These are phyloP conservation scores for Rhinatrema bivittatum DNA, from an alignment of 2,797 vertebrate genomes.

Conservation along the genomic window DNA sequence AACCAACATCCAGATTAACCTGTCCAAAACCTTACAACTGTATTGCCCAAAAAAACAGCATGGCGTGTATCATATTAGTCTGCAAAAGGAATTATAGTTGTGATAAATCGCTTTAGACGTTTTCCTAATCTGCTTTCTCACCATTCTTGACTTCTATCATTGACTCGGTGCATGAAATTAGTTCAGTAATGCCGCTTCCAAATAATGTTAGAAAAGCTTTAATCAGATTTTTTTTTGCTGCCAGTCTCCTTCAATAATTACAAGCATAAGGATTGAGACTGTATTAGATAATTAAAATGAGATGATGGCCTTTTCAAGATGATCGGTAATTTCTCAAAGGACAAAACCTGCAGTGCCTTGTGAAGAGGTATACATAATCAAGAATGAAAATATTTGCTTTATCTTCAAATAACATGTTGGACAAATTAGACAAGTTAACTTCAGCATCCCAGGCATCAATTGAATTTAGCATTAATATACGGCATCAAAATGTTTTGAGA, in stretches of 20 bases:
- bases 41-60: neutral
- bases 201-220: slow-evolving; percentile 20
- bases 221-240: slow-evolving; percentile 36
- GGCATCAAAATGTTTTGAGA: no score
- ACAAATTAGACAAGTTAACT: no score
- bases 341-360: slow-evolving; percentile 1
- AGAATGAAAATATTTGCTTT: slow-evolving; percentile 1
- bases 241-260: slow-evolving; percentile 36
- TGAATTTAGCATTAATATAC: no score
- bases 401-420: no score
- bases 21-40: no score
- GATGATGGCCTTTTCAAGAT: slow-evolving; percentile 38
- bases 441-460: no score
- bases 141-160: slow-evolving; percentile 12
- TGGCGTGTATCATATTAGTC: neutral
- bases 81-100: neutral
- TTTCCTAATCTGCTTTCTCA: slow-evolving; percentile 16
- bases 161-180: slow-evolving; percentile 18
- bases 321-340: slow-evolving; percentile 19
- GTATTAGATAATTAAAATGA: slow-evolving; percentile 39
- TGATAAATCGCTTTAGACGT: slow-evolving; percentile 5
- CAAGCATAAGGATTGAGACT: slow-evolving; percentile 30
- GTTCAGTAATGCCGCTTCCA: slow-evolving; percentile 20
- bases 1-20: no score
- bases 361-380: slow-evolving; percentile 5